Evolutionary conservation across 2,797 vertebrate genomes (phyloP), one percentile per base, ranked within the genome.

Genomic region (Miichthys miiuy): DNA sequence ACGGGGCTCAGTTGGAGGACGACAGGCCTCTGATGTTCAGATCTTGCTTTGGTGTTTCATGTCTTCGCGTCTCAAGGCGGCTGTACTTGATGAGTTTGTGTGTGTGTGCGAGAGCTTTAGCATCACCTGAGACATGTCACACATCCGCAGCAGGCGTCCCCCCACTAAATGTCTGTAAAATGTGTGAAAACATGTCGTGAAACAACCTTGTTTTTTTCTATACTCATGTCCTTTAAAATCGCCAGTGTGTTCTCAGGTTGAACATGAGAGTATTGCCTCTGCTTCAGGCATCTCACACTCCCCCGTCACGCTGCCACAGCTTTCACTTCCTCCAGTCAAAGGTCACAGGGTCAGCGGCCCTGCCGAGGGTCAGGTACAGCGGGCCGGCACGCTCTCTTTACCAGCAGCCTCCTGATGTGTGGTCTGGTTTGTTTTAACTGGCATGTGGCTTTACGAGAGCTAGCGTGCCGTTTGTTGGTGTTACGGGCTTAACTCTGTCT

Each of bases 341-440:
- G 92, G 89, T 94, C 92, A 88, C 13, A 25, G 68, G 87, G 92
- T 93, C 91, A 69, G 74, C 41, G 50, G 88, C 82, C 89, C 83
- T 38, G 65, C 66, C 23, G 77, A 80, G 91, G 92, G 91, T 94
- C 92, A 91, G 79, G 80, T 85, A 87, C 77, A 58, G 72, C 72
- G 21, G 66, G 63, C 81, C 3, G 27, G 67, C 60, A 2, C 17
- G 56, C 27, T 77, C 83, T 80, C 62, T 65, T 78, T n/a, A 60
- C 79, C 87, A 77, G 75, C 77, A 63, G 75, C 77, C 77, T 83
- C 82, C 85, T 79, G 82, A 84, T 93, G 93, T 93, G 92, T 91
- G 92, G 91, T 91, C 93, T 91, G 90, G 86, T 91, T 92, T 92
- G 90, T 92, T 91, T 94, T 83, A 92, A 87, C 84, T 85, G 82